Conservation (phyloP, 2,113 vertebrate species). For the Pseudolaguvia tuberculata region DNA sequence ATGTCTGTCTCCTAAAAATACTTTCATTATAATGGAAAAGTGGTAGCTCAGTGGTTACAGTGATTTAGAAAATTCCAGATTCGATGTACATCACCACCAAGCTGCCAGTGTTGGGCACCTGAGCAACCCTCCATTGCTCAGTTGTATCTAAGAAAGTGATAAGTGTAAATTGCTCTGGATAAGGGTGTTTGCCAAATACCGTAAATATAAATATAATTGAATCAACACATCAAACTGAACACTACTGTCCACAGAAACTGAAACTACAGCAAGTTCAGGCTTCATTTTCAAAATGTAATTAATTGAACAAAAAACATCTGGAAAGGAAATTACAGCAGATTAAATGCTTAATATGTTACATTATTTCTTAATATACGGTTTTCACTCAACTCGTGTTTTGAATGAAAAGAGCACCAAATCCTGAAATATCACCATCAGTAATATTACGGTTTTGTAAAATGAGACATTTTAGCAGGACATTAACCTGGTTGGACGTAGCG, state of each 20-base stretch:
- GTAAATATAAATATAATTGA: background rate
- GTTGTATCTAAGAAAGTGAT: too few relatives aligned
- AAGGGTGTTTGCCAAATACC: too few relatives aligned
- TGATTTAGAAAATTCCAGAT: too few relatives aligned
- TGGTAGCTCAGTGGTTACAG: too few relatives aligned
- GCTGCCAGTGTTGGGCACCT: too few relatives aligned
- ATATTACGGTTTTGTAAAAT: slow-evolving; percentile 17
- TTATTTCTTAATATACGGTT: background rate
- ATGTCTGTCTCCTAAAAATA: background rate
- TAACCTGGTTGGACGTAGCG: background rate
- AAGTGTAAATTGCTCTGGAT: too few relatives aligned
- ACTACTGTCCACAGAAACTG: background rate
- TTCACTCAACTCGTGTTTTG: background rate
- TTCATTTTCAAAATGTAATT: background rate
- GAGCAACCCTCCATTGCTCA: too few relatives aligned
- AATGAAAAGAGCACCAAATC: background rate
- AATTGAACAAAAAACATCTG: background rate
- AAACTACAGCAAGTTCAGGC: background rate
- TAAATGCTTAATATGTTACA: background rate
- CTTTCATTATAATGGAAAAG: background rate
- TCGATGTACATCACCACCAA: too few relatives aligned
- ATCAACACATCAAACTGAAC: background rate
- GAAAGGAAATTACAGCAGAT: background rate
- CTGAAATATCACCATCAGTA: background rate
- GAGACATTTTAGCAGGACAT: slow-evolving; percentile 10